phyloP scores from a whole-genome alignment of 2,113 vertebrate species.

The Atrichornis clamosus region DNA sequence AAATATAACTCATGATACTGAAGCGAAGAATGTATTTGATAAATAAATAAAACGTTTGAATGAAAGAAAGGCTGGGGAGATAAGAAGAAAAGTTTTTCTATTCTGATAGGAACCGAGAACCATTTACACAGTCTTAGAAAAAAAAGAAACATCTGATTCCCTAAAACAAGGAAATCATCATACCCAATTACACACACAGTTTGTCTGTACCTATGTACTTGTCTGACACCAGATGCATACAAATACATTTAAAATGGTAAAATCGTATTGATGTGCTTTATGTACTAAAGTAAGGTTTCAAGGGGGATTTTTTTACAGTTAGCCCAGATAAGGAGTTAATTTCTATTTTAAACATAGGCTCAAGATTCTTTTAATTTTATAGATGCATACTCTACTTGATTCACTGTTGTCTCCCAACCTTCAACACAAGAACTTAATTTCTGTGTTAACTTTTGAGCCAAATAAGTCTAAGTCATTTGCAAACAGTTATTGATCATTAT shows the following conservation, averaged over 20 bases:
- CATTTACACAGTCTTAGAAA: not conserved
- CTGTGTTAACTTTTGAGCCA: not conserved
- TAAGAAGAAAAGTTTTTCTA: not conserved
- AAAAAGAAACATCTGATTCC: not conserved
- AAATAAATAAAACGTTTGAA: not conserved
- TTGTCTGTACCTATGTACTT: not conserved
- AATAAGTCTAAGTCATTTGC: not conserved
- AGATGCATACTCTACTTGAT: rapidly evolving
- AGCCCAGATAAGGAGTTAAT: not conserved
- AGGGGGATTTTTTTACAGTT: rapidly evolving
- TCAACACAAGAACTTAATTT: not conserved
- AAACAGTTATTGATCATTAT: not conserved
- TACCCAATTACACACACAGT: not conserved
- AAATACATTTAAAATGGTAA: not conserved
- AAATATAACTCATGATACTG: not conserved
- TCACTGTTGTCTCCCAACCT: not conserved
- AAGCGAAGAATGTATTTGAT: not conserved
- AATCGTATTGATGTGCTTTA: not conserved
- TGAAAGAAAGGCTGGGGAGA: rapidly evolving
- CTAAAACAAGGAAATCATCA: not conserved
- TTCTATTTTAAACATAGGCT: not conserved
- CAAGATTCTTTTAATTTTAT: not conserved
- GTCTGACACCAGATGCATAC: not conserved
- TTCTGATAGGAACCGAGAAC: not conserved
- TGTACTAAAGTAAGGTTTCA: not conserved